Evolutionary conservation across 2,113 vertebrate species (phyloP).

Genomic region (Gymnarchus niloticus): DNA sequence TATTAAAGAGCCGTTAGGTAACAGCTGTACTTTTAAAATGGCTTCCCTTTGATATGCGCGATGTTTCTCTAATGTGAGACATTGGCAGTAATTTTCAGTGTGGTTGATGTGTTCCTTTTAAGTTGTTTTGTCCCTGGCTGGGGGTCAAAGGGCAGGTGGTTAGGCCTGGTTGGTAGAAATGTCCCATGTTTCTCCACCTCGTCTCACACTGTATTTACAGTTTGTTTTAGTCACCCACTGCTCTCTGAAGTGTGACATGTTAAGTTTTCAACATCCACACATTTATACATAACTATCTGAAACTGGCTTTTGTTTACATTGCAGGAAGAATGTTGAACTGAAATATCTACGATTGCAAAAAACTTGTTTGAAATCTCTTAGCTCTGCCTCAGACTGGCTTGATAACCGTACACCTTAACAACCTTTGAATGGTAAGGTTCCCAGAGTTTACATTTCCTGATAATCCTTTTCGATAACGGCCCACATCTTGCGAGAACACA

Average conservation of each 20-base stretch:
- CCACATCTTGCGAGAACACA: background rate
- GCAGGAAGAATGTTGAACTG: background rate
- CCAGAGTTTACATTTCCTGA: constrained; percentile 2
- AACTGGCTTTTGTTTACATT: background rate
- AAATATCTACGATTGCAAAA: background rate
- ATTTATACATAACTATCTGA: background rate
- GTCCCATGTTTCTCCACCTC: background rate
- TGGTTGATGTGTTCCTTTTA: background rate
- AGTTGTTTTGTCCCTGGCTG: background rate
- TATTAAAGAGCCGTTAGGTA: constrained; percentile 25
- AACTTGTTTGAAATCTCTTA: background rate
- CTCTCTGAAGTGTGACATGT: background rate
- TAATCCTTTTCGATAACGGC: constrained; percentile 2
- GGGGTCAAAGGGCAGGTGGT: background rate
- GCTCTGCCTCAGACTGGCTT: background rate
- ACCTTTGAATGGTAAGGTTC: background rate
- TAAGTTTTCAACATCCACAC: background rate
- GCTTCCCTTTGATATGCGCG: constrained; percentile 44
- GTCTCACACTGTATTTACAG: background rate
- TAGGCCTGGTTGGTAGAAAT: background rate
- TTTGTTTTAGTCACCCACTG: background rate
- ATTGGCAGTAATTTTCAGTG: background rate
- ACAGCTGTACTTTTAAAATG: constrained; percentile 23
- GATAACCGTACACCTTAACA: background rate
- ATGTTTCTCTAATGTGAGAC: constrained; percentile 11